Evolutionary conservation across 2,888 invertebrate species (phyloP).

Genomic region (Acronicta psi): DNA sequence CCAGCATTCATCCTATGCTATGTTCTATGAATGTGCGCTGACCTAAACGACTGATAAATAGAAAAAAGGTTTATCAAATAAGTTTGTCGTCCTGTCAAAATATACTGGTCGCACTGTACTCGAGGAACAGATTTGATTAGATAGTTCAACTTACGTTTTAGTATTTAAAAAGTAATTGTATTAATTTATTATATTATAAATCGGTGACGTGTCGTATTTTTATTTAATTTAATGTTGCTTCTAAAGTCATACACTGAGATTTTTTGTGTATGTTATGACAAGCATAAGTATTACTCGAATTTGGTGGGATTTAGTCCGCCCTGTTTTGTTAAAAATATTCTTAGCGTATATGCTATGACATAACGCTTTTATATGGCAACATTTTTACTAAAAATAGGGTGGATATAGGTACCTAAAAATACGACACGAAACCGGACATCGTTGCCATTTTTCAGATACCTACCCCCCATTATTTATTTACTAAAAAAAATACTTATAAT

Average conservation of each 20-base stretch:
- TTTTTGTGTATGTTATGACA: background rate
- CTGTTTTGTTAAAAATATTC: too few species aligned
- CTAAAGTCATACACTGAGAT: background rate
- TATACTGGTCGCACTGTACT: background rate
- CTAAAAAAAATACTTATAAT: slow-evolving; percentile 43
- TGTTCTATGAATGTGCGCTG: too few species aligned
- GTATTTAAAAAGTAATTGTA: slow-evolving; percentile 44
- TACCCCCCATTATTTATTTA: slow-evolving; percentile 55
- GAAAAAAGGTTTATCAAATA: too few species aligned
- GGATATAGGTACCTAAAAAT: slow-evolving; percentile 6
- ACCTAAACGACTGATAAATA: too few species aligned
- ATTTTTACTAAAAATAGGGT: background rate
- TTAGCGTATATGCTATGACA: too few species aligned
- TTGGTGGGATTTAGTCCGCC: too few species aligned
- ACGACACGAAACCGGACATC: slow-evolving; percentile 12
- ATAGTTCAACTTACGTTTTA: slow-evolving; percentile 49
- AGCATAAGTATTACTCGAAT: background rate
- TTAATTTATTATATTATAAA: slow-evolving; percentile 45
- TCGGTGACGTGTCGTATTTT: slow-evolving; percentile 35
- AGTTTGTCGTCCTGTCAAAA: too few species aligned
- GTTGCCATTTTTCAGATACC: slow-evolving; percentile 51
- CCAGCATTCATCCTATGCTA: too few species aligned
- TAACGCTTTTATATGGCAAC: too few species aligned
- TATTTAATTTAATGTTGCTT: background rate
- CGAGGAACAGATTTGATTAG: slow-evolving; percentile 41